Evolutionary conservation across 2,797 vertebrate species (phyloP), one percentile per base, ranked within the genome.

Genomic region (Protonibea diacanthus): DNA sequence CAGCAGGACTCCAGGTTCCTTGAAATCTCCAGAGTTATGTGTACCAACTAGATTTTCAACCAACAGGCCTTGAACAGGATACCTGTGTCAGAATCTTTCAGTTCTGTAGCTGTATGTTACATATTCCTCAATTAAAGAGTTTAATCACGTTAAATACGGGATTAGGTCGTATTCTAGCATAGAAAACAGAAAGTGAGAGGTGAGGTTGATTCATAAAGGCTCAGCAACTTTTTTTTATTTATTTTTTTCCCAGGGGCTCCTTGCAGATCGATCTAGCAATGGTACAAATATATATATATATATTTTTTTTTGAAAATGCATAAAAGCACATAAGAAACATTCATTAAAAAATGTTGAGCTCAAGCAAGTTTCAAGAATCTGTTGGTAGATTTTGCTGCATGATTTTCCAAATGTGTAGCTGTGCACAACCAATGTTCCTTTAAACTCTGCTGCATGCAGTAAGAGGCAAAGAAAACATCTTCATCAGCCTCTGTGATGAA

Each of bases 401-500:
- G 0, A 21, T 21, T 56, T 18, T 3, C 5, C 33, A 58, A 38
- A n/a, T 58, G 15, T 33, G 6, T 5, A 5, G 7, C 27, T 25
- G 5, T 59, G 13, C 52, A 15, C 7, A 52, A 12, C 1, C 5
- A 21, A 27, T 18, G 14, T 1, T 53, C 64, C 49, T 53, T 53
- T 18, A 44, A 49, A 20, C 9, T 49, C 2, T 55, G 45, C 15
- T 47, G 64, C 13, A 23, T 45, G 27, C 29, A 23, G 23, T 13
- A 29, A 10, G 44, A 65, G 33, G 29, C 18, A 57, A 64, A 29
- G 29, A 47, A 48, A 55, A 49, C 60, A 4, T 69, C 64, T 20
- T 42, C 56, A n/a, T 74, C 68, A 65, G 70, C 33, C 17, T 56
- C 29, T 5, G 10, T 23, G 62, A 73, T 52, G 76, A 4, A 5